Conservation (phyloP, 1,140 invertebrate species). For the Arion vulgaris region DNA sequence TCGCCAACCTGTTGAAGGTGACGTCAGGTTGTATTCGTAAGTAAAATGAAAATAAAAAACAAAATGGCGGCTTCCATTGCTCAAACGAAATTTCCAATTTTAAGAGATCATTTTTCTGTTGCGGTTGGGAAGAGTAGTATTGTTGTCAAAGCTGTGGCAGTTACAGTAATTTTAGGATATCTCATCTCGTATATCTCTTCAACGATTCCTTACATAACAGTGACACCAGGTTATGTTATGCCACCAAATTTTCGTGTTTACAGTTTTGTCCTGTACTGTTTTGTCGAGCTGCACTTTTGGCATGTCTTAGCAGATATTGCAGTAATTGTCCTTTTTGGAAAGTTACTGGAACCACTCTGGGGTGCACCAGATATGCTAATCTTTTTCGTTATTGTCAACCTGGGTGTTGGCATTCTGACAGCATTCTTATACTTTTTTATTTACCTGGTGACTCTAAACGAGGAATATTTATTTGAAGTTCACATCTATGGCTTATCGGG, state of each 20-base stretch:
- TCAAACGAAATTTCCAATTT: slow-evolving; percentile 50
- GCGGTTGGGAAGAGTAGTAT: slow-evolving; percentile 76
- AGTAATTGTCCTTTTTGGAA: slow-evolving; percentile 92
- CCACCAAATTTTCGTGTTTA: slow-evolving; percentile 94
- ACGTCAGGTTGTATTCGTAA: slow-evolving; percentile 34
- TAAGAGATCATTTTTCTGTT: slow-evolving; percentile 67
- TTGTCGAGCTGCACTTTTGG: slow-evolving; percentile 94
- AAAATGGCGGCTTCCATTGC: slow-evolving; percentile 69
- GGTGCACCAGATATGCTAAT: slow-evolving; percentile 94
- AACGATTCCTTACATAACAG: slow-evolving; percentile 84
- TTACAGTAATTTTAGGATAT: slow-evolving; percentile 88
- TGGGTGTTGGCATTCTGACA: slow-evolving; percentile 87
- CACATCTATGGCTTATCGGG: slow-evolving; percentile 86
- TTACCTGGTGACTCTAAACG: slow-evolving; percentile 89
- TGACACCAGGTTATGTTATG: slow-evolving; percentile 92
- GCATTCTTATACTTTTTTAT: slow-evolving; percentile 89
- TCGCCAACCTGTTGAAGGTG: background rate
- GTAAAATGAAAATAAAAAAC: slow-evolving; percentile 56
- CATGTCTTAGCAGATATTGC: slow-evolving; percentile 91
- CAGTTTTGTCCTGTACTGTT: slow-evolving; percentile 95
- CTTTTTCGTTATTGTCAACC: slow-evolving; percentile 93
- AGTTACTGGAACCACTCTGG: slow-evolving; percentile 97
- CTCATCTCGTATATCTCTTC: slow-evolving; percentile 82
- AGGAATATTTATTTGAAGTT: slow-evolving; percentile 89
- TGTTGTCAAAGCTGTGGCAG: slow-evolving; percentile 90